Percentiles rank a stretch among this genome's conserved stretches.
Evolutionary conservation across 2,888 invertebrate species (phyloP).

Genomic region (Drosophila mercatorum): DNA sequence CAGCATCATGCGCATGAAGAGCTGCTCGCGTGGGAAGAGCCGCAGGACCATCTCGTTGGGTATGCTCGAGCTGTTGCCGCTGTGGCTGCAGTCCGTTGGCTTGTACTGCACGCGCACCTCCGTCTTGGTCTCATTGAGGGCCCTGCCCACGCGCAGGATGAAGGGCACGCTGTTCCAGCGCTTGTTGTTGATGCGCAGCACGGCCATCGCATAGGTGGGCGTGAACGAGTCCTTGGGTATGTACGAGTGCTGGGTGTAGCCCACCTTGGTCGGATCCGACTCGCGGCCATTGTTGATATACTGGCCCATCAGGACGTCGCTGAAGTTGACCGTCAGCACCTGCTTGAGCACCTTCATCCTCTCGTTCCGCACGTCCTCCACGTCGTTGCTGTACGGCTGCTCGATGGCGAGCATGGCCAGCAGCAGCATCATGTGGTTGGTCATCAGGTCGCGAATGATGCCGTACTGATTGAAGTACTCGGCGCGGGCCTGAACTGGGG

Average conservation of each 20-base stretch:
- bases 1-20: constrained; percentile 66
- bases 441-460: constrained; percentile 67
- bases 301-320: constrained; percentile 59
- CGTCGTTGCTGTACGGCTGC: constrained; percentile 57
- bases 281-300: constrained; percentile 58
- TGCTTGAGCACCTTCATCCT: constrained; percentile 52
- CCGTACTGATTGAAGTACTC: constrained; percentile 66
- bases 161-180: constrained; percentile 68
- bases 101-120: constrained; percentile 67
- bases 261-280: constrained; percentile 55
- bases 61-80: constrained; percentile 3
- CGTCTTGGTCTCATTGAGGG: constrained; percentile 57
- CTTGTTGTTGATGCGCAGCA: constrained; percentile 52
- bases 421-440: constrained; percentile 67
- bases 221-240: constrained; percentile 65
- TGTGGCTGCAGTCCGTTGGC: constrained; percentile 39
- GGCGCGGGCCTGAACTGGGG: constrained; percentile 47
- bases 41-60: constrained; percentile 63
- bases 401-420: constrained; percentile 60
- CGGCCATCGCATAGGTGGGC: constrained; percentile 62
- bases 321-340: constrained; percentile 41
- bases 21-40: constrained; percentile 50
- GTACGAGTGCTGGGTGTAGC: constrained; percentile 62
- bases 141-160: constrained; percentile 63
- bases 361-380: constrained; percentile 62